Base-by-base conservation (phyloP, 2,797 vertebrate genomes). In the Sylvia borin region DNA sequence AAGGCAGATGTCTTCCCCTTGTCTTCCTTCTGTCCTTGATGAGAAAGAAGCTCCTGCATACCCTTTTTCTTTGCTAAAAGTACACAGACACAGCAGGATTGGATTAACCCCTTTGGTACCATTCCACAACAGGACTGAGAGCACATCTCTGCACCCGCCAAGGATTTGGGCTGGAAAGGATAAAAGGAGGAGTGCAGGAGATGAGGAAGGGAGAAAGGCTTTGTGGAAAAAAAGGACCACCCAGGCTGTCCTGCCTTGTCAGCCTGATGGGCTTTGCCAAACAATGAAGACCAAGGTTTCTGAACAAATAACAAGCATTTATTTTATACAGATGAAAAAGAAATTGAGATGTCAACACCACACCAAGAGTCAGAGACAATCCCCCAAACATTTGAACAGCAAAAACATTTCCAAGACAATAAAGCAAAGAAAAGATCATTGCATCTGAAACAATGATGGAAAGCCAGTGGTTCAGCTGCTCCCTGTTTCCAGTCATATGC, bases 281-380 rank as follows among this genome's bases (percentile, higher is more conserved):
- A 55, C 36, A 79, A 76, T 13, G 65, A 86, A 70, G 57, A 61
- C 40, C 3, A 24, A 65, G 17, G 26, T n/a, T 86, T 87, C 61
- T 54, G 40, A 81, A 72, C 36, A 71, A 86, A 65, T 17, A 6
- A 36, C 31, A 86, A 88, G 13, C 21, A 58, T 97, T 96, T 96
- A 89, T 95, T 96, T 92, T 47, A 47, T 71, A 66, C 38, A 65
- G 29, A 61, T 83, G 40, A 48, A 93, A 88, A 92, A 87, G 38
- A 36, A 45, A 27, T 5, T 5, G 70, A 64, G 58, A 43, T 47
- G 34, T 42, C 58, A 93, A 84, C 87, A 66, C 42, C 27, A 53
- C 22, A 54, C 11, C 43, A 79, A 75, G 73, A 82, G 5, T 51
- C 48, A 62, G 65, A 57, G 64, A 84, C 62, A 90, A 67, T 67